These are phyloP conservation scores for Hipparchia semele DNA, from an alignment of 2,888 invertebrate species.

Conservation along the genomic window DNA sequence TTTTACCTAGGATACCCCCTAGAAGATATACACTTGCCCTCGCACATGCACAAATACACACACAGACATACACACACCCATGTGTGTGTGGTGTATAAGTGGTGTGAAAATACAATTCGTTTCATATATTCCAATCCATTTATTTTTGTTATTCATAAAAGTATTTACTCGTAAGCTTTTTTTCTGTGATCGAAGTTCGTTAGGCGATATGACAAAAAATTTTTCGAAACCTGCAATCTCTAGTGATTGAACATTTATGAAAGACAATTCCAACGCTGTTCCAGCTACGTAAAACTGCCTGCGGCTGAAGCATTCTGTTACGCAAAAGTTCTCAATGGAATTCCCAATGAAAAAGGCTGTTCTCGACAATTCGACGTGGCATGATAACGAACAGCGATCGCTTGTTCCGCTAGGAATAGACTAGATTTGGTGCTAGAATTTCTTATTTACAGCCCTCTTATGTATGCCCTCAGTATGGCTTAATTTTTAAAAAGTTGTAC, in stretches of 20 bases:
- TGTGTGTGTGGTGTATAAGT: too few relatives aligned
- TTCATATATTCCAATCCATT: too few relatives aligned
- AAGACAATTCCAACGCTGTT: slow-evolving; percentile 1
- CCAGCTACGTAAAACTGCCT: slow-evolving; percentile 6
- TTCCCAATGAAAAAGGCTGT: not conserved
- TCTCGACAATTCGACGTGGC: not conserved
- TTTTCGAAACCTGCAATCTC: not conserved
- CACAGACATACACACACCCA: too few relatives aligned
- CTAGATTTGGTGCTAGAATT: not conserved
- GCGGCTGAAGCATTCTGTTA: not conserved
- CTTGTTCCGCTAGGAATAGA: not conserved
- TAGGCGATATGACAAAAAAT: not conserved
- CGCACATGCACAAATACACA: too few relatives aligned
- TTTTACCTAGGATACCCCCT: too few relatives aligned
- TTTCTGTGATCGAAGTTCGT: too few relatives aligned
- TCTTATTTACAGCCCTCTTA: not conserved
- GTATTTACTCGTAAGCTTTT: too few relatives aligned
- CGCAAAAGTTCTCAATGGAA: slow-evolving; percentile 1
- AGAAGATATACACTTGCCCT: too few relatives aligned
- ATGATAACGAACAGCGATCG: not conserved
- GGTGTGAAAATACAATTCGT: too few relatives aligned
- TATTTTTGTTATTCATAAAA: too few relatives aligned
- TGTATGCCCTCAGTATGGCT: not conserved
- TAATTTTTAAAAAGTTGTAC: too few relatives aligned
- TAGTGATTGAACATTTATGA: not conserved